Evolutionary conservation across 2,797 vertebrate species (phyloP).

Genomic region (Buceros bicornis): DNA sequence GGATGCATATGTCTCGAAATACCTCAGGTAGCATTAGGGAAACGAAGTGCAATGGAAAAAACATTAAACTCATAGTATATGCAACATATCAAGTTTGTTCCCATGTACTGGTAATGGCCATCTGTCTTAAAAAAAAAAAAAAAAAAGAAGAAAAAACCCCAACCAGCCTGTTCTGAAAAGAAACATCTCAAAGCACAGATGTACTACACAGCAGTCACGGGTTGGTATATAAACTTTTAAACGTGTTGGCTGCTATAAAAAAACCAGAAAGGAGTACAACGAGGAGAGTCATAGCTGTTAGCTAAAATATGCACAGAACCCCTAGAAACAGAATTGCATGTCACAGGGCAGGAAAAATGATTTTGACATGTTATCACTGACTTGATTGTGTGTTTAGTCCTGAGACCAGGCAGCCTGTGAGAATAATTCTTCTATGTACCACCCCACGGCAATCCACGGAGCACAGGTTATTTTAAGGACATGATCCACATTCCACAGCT

Average conservation of each 20-base stretch:
- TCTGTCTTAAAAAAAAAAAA: neutral
- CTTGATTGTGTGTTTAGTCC: neutral
- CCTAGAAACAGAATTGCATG: neutral
- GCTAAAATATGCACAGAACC: neutral
- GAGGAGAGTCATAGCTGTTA: neutral
- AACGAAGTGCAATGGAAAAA: slow-evolving; percentile 56
- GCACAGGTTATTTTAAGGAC: neutral
- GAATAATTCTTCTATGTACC: neutral
- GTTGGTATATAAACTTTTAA: slow-evolving; percentile 8
- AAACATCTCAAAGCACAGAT: slow-evolving; percentile 16
- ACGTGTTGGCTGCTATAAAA: neutral
- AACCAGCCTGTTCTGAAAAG: neutral
- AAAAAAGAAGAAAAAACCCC: neutral
- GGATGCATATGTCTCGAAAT: slow-evolving; percentile 22
- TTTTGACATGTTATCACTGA: neutral
- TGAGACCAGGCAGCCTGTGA: neutral
- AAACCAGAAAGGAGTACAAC: neutral
- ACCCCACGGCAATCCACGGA: neutral
- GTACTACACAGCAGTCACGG: neutral
- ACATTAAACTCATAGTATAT: slow-evolving; percentile 27
- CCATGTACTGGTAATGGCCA: slow-evolving; percentile 26
- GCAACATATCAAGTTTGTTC: slow-evolving; percentile 31
- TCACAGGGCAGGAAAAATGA: neutral
- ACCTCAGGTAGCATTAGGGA: slow-evolving; percentile 64
- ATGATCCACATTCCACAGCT: neutral